Evolutionary conservation across 2,113 vertebrate species (phyloP).

Genomic region (Muntiacus reevesi): DNA sequence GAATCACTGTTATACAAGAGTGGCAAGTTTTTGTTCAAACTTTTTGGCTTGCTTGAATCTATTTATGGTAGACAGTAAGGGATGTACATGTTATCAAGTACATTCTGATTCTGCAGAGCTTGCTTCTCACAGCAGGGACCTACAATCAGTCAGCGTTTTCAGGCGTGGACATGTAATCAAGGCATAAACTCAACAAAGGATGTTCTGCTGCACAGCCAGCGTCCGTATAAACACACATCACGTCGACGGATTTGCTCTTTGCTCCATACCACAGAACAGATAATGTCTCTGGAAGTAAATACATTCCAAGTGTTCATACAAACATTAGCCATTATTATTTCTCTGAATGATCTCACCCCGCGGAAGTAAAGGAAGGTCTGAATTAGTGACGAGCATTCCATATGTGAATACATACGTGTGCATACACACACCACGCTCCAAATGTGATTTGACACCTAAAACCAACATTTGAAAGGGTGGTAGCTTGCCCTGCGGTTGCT

Average conservation of each 20-base stretch:
- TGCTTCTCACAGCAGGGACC: neutral
- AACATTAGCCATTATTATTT: neutral
- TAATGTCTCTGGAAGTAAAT: neutral
- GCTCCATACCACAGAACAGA: neutral
- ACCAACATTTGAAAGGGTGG: neutral
- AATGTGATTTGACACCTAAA: neutral
- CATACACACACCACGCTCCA: neutral
- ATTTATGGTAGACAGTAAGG: neutral
- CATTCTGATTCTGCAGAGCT: neutral
- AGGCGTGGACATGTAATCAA: neutral
- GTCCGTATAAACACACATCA: neutral
- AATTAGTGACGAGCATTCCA: neutral
- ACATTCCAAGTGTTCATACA: neutral
- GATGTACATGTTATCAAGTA: neutral
- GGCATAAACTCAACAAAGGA: neutral
- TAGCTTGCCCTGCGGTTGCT: neutral
- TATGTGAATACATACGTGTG: neutral
- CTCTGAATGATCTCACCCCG: neutral
- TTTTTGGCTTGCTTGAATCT: neutral
- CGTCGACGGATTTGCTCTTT: neutral
- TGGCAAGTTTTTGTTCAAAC: neutral
- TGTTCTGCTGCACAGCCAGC: neutral
- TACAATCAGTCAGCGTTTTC: neutral
- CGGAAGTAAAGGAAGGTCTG: neutral
- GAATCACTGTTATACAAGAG: neutral